These are phyloP conservation scores for Patiria miniata DNA, from an alignment of 35 echinoderm and acorn worm species.

Conservation along the genomic window DNA sequence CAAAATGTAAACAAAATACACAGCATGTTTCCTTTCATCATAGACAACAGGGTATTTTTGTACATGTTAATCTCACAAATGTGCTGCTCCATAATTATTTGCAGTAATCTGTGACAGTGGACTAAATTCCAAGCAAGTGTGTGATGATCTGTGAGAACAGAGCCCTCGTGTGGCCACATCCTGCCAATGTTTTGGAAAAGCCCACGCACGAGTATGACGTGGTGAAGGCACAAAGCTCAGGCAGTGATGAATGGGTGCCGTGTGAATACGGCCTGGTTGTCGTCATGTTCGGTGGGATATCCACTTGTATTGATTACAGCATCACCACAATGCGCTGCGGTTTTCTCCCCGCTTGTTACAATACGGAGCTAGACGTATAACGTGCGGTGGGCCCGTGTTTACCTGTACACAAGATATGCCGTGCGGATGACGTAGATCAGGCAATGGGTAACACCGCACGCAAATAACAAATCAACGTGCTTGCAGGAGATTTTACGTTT, in stretches of 20 bases:
- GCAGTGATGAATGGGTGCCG: background rate
- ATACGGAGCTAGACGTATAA: background rate
- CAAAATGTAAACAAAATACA: no score
- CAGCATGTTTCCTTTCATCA: no score
- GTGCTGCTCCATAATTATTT: no score
- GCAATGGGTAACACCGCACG: background rate
- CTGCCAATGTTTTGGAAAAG: slow-evolving; percentile 27
- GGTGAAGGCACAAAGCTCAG: background rate
- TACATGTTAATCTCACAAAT: no score
- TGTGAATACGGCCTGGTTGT: background rate
- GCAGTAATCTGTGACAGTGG: no score
- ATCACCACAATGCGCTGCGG: background rate
- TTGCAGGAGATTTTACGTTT: background rate
- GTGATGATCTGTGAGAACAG: background rate
- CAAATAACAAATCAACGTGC: background rate
- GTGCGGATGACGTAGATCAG: background rate
- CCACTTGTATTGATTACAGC: slow-evolving; percentile 12
- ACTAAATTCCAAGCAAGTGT: no score
- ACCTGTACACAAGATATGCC: slow-evolving; percentile 25
- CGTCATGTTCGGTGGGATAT: slow-evolving; percentile 12
- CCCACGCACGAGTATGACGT: background rate
- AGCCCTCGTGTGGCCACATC: background rate
- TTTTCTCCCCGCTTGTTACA: background rate
- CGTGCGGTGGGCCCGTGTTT: background rate
- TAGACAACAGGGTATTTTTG: no score